Base-by-base conservation (phyloP, 2,888 invertebrate genomes). In the Carcina quercana region DNA sequence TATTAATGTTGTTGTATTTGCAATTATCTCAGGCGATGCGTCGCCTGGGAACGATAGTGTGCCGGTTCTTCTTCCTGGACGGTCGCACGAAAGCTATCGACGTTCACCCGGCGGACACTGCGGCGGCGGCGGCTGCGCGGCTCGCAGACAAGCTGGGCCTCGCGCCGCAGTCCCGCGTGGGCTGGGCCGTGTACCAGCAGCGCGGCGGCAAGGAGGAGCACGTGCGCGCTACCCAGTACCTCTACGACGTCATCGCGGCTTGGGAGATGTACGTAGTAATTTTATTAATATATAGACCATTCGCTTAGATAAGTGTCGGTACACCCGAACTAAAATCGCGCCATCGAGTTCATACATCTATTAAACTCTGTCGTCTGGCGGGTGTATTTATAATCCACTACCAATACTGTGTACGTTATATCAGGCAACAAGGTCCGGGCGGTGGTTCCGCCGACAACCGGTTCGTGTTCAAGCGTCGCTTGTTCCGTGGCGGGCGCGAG, bases 141-240 rank as follows among this genome's bases (percentile, higher is more conserved):
- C 84, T 97, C 15, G 95, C 96, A 0, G 95, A 96, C 67, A 94
- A 96, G 66, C 85, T 95, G 30, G 94, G 93, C 14, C 86, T 97
- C 13, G 85, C 91, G 26, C 91, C 91, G 32, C 62, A 57, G 35
- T 57, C 79, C 7, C 84, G 94, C 11, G 94, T 96, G 45, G 97
- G 97, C 32, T 97, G 97, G 97, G 96, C 97, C 0, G 92, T 97
- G 42, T 97, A 95, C 72, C 93, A 96, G 72, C 93, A 94, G 55
- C 86, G 94, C 3, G 91, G 91, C 0, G 94, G 94, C 46, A 89
- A 90, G 1, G 96, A 97, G 65, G 94, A 96, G 53, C 96, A 96
- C 56, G 94, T 97, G 13, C 87, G 95, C 28, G 93, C 93, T 1
- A 94, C 95, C 65, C 94, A 96, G 65, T 97, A 95, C 64, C 78